phyloP scores from a whole-genome alignment of 2,797 vertebrate genomes.

The Mus minutoides region DNA sequence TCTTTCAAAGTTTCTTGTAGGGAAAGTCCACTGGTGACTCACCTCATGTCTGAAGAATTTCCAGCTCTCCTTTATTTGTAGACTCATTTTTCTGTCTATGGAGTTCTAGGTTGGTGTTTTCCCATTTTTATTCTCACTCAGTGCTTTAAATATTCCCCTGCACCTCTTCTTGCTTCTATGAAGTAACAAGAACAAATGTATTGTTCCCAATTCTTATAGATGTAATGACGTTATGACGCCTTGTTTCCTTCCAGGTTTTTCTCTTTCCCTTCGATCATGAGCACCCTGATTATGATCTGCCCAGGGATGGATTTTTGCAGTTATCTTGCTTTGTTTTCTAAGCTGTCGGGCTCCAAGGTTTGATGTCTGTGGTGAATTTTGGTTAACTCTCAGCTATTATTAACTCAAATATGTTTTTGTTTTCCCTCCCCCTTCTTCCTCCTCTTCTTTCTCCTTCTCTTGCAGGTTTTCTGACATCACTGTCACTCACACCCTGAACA shows the following conservation, averaged over 20 bases:
- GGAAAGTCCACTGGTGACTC: neutral
- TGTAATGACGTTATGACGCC: too few species aligned
- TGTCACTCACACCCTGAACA: neutral
- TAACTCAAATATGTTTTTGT: neutral
- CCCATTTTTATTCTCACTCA: neutral
- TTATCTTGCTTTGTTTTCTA: neutral
- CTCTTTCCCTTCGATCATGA: neutral
- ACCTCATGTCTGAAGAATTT: neutral
- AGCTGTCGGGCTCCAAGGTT: neutral
- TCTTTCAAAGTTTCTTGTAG: neutral
- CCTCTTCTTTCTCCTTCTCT: neutral
- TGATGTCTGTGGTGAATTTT: neutral
- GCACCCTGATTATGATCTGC: neutral
- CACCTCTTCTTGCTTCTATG: neutral
- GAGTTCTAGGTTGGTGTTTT: neutral
- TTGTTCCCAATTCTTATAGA: neutral
- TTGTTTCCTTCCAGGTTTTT: neutral
- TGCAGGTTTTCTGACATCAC: neutral
- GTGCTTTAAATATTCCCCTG: neutral
- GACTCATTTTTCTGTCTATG: neutral
- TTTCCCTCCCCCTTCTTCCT: accelerated
- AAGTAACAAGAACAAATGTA: neutral
- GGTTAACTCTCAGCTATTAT: neutral
- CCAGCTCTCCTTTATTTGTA: neutral
- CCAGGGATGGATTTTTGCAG: neutral